Conservation (phyloP, 1,140 invertebrate species). For the Pinna nobilis region DNA sequence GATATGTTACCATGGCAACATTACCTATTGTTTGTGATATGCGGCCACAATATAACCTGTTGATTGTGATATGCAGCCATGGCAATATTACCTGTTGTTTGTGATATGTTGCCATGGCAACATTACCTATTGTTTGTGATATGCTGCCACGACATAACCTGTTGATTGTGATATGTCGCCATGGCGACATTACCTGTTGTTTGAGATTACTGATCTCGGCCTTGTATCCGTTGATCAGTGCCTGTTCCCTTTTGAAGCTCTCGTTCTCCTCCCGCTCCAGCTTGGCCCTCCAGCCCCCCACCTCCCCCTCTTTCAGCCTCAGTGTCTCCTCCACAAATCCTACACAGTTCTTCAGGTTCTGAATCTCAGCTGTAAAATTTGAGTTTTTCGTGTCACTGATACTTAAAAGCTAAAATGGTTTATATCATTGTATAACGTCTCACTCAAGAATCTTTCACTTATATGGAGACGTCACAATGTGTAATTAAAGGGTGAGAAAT, state of each 20-base stretch:
- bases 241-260: conserved; percentile 57
- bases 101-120: not conserved
- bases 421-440: too few species aligned
- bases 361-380: not conserved
- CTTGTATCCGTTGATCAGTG: conserved; percentile 65
- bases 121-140: conserved; percentile 51
- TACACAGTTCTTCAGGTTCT: conserved; percentile 5
- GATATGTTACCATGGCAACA: too few species aligned
- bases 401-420: too few species aligned
- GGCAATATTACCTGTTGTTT: not conserved
- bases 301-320: conserved; percentile 48
- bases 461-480: too few species aligned
- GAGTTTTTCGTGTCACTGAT: not conserved
- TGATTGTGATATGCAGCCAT: not conserved
- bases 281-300: conserved; percentile 37
- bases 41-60: not conserved
- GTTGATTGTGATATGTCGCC: not conserved
- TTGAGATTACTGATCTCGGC: conserved; percentile 63
- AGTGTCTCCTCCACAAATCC: conserved; percentile 23
- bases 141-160: not conserved
- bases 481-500: too few species aligned
- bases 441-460: too few species aligned
- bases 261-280: conserved; percentile 52
- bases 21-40: not conserved
- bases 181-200: conserved; percentile 35